These are phyloP conservation scores for Rana temporaria DNA, from an alignment of 2,113 vertebrate species.

Conservation along the genomic window DNA sequence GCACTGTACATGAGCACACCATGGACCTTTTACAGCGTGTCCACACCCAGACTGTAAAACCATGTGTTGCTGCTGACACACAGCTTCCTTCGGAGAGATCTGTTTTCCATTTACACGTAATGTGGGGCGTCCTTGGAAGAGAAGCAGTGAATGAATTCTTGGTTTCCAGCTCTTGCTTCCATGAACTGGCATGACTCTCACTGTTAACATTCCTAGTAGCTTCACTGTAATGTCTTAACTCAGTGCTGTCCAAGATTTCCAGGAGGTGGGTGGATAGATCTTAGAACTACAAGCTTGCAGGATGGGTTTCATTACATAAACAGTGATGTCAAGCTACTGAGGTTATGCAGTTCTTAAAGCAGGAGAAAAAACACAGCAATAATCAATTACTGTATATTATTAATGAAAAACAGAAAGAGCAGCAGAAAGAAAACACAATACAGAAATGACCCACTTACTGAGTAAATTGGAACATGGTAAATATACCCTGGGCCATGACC, in stretches of 20 bases:
- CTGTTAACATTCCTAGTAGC: constrained; percentile 23
- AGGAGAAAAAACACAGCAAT: too few species aligned
- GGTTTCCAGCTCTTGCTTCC: constrained; percentile 12
- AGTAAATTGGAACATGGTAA: too few species aligned
- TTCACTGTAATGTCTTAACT: constrained; percentile 18
- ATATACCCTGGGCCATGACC: too few species aligned
- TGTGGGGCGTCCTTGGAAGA: constrained; percentile 24
- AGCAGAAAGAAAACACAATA: too few species aligned
- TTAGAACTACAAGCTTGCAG: neutral
- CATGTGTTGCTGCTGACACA: constrained; percentile 17
- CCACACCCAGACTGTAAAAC: constrained; percentile 26
- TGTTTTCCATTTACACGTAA: constrained; percentile 48
- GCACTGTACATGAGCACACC: too few species aligned
- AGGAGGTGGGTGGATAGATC: constrained; percentile 9
- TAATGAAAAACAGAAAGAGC: too few species aligned
- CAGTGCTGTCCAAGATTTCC: constrained; percentile 4
- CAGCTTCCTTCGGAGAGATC: constrained; percentile 22
- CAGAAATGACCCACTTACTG: too few species aligned
- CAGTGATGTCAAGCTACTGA: neutral
- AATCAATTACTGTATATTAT: too few species aligned
- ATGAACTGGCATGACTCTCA: neutral
- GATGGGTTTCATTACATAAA: constrained; percentile 39
- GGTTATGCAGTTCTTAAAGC: neutral
- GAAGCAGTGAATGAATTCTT: constrained; percentile 35
- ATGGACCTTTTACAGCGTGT: neutral